Conservation (phyloP, 2,888 invertebrate species). For the Amphipyra berbera region DNA sequence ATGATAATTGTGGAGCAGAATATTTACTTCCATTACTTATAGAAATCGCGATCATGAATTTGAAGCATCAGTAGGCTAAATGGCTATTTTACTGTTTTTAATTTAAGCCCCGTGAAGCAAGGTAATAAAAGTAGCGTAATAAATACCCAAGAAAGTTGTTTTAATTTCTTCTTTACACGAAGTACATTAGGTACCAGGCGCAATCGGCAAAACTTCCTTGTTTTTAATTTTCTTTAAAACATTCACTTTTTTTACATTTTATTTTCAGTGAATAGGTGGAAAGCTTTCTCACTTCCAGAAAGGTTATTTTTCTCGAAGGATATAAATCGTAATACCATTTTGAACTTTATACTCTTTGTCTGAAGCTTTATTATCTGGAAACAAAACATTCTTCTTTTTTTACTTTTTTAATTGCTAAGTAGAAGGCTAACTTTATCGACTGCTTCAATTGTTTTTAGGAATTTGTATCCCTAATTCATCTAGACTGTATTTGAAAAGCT, state of each 20-base stretch:
- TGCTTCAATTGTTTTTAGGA: constrained; percentile 71
- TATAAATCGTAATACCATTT: constrained; percentile 73
- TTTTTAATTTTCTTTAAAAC: constrained; percentile 90
- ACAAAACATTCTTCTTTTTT: constrained; percentile 72
- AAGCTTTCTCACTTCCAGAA: constrained; percentile 86
- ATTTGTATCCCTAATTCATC: constrained; percentile 64
- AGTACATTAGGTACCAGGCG: constrained; percentile 85
- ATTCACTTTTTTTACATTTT: constrained; percentile 86
- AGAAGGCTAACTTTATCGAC: constrained; percentile 73
- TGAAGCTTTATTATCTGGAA: constrained; percentile 75
- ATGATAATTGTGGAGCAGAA: neutral
- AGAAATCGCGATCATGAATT: constrained; percentile 8
- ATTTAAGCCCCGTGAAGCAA: constrained; percentile 78
- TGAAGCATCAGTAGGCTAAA: constrained; percentile 25
- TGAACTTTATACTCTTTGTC: constrained; percentile 71
- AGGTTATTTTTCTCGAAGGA: constrained; percentile 78
- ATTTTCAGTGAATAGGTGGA: constrained; percentile 85
- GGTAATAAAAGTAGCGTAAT: constrained; percentile 85
- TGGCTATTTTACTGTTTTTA: constrained; percentile 70
- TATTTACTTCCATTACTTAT: too few species aligned
- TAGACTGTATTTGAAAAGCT: constrained; percentile 53
- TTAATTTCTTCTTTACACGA: constrained; percentile 89
- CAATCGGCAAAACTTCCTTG: constrained; percentile 88
- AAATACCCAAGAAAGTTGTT: constrained; percentile 89
- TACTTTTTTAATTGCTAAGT: constrained; percentile 81